Evolutionary conservation across 2,113 vertebrate species (phyloP).

Genomic region (Chloropsis hardwickii): DNA sequence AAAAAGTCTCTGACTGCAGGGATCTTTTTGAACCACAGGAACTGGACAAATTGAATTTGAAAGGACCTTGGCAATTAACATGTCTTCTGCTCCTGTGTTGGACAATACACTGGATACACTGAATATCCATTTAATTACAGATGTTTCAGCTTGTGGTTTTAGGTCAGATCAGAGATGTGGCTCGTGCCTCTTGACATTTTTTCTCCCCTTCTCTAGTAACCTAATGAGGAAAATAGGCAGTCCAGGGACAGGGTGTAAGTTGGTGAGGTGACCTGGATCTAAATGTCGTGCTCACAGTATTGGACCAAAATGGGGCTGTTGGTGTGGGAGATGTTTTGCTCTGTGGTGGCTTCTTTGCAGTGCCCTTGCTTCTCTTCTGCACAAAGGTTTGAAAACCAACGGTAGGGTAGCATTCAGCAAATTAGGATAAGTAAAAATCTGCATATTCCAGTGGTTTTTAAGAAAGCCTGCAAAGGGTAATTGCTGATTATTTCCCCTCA

Average conservation of each 20-base stretch:
- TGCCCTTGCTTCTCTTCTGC: neutral
- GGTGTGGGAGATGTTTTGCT: neutral
- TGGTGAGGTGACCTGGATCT: neutral
- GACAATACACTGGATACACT: neutral
- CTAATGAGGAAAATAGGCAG: neutral
- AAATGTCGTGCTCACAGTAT: accelerated
- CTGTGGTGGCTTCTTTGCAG: neutral
- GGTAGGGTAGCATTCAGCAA: neutral
- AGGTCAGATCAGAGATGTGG: neutral
- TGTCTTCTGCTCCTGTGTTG: neutral
- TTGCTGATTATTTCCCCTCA: neutral
- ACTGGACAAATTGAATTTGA: conserved; percentile 6
- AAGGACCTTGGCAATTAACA: conserved; percentile 12
- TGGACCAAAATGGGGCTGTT: neutral
- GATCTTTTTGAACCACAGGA: neutral
- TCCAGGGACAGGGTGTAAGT: neutral
- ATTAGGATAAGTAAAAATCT: neutral
- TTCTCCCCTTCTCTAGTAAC: neutral
- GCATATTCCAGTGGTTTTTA: neutral
- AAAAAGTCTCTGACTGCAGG: neutral
- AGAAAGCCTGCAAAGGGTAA: neutral
- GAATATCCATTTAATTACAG: conserved; percentile 9
- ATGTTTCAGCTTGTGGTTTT: neutral
- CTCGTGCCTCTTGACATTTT: neutral
- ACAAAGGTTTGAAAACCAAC: neutral